Percentiles rank a stretch among this genome's conserved stretches.
phyloP scores from a whole-genome alignment of 2,797 vertebrate genomes.

The Acridotheres tristis region DNA sequence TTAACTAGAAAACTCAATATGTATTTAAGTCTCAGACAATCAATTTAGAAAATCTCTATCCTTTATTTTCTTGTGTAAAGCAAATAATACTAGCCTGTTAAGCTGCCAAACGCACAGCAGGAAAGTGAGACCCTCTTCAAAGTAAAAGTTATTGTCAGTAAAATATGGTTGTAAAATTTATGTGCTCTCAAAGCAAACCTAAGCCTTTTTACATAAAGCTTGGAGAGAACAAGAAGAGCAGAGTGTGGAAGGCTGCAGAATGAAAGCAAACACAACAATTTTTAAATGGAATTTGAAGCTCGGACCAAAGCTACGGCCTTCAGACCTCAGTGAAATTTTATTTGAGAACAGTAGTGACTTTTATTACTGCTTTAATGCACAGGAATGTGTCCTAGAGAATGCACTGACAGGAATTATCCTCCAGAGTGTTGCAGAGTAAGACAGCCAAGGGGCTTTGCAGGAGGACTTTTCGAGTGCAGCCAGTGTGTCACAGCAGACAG shows the following conservation, averaged over 20 bases:
- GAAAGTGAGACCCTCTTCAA: neutral
- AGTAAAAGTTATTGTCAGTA: neutral
- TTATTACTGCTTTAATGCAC: neutral
- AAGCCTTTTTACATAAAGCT: neutral
- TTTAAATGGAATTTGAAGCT: neutral
- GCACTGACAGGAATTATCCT: neutral
- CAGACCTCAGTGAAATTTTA: neutral
- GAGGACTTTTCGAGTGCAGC: neutral
- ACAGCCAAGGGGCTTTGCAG: constrained; percentile 5
- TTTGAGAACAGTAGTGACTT: neutral
- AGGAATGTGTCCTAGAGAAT: neutral
- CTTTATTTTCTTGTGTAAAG: neutral
- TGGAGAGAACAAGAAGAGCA: neutral
- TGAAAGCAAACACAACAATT: neutral
- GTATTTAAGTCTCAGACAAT: neutral
- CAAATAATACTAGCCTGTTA: neutral
- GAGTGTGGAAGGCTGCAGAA: neutral
- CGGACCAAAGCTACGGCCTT: neutral
- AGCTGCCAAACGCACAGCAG: neutral
- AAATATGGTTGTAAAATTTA: neutral
- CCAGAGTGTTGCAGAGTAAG: neutral
- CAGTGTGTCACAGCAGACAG: neutral
- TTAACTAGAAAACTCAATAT: neutral
- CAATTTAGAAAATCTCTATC: neutral
- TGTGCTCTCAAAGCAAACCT: neutral